Evolutionary conservation across 2,113 vertebrate genomes (phyloP).

Genomic region (Ceuthmochares aereus): DNA sequence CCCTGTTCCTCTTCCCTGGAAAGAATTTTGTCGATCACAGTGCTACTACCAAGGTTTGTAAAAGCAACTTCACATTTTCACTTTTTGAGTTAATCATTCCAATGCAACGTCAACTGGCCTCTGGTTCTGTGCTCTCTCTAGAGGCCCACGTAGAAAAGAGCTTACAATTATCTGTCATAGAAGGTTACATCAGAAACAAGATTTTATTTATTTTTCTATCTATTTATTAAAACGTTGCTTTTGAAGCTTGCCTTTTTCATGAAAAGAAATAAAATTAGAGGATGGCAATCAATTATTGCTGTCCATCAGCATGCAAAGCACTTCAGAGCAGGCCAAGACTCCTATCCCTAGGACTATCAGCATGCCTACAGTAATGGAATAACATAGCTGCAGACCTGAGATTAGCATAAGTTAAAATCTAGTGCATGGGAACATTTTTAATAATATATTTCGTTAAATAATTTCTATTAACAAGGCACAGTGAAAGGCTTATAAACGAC

Average conservation of each 20-base stretch:
- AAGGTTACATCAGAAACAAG: not conserved
- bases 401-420: not conserved
- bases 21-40: not conserved
- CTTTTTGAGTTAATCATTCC: not conserved
- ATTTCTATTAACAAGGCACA: not conserved
- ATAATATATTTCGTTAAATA: not conserved
- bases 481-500: not conserved
- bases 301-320: not conserved
- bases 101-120: not conserved
- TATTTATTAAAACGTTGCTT: not conserved
- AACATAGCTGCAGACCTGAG: not conserved
- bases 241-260: not conserved
- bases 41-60: not conserved
- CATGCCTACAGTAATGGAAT: not conserved
- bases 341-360: not conserved
- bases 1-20: not conserved
- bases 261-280: not conserved
- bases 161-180: not conserved
- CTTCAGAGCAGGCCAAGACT: not conserved
- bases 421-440: not conserved
- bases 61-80: not conserved
- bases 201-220: not conserved
- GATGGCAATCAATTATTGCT: not conserved
- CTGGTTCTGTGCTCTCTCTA: not conserved
- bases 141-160: accelerated